These are phyloP conservation scores for Megaleporinus macrocephalus DNA, from an alignment of 2,113 vertebrate species.

Conservation along the genomic window DNA sequence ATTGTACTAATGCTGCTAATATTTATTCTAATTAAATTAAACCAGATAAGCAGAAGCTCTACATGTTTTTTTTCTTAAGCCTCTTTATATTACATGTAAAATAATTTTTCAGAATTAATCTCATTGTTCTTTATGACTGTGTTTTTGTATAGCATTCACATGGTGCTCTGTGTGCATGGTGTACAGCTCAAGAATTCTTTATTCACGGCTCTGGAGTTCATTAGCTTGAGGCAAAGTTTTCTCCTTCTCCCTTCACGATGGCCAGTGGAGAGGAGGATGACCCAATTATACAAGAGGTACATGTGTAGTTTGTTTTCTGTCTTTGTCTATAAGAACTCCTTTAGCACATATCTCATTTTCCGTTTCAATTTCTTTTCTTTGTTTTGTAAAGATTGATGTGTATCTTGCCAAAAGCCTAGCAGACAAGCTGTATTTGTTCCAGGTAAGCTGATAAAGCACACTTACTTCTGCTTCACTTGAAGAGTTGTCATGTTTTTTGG, in stretches of 20 bases:
- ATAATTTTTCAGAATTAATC: no score
- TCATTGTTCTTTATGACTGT: neutral
- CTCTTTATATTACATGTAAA: no score
- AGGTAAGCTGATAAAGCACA: constrained; percentile 76
- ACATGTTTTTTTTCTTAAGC: no score
- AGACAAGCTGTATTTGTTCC: constrained; percentile 96
- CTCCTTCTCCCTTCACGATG: constrained; percentile 80
- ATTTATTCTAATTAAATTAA: no score
- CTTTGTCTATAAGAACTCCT: no score
- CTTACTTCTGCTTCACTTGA: neutral
- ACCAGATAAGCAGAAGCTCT: no score
- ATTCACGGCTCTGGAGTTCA: constrained; percentile 59
- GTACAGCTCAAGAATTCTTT: constrained; percentile 26
- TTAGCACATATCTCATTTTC: neutral
- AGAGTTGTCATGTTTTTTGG: neutral
- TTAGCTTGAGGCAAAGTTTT: constrained; percentile 50
- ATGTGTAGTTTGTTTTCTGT: neutral
- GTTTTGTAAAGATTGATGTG: constrained; percentile 85
- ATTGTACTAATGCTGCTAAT: no score
- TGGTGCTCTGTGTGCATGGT: constrained; percentile 27
- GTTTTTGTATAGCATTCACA: neutral
- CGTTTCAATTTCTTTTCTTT: constrained; percentile 3
- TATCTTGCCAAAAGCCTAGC: constrained; percentile 95
- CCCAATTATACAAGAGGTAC: constrained; percentile 96
- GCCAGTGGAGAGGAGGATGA: constrained; percentile 98